Percentiles rank a stretch among this genome's conserved stretches.
These are phyloP conservation scores for Hyla sarda DNA, from an alignment of 2,113 vertebrate genomes.

Conservation along the genomic window DNA sequence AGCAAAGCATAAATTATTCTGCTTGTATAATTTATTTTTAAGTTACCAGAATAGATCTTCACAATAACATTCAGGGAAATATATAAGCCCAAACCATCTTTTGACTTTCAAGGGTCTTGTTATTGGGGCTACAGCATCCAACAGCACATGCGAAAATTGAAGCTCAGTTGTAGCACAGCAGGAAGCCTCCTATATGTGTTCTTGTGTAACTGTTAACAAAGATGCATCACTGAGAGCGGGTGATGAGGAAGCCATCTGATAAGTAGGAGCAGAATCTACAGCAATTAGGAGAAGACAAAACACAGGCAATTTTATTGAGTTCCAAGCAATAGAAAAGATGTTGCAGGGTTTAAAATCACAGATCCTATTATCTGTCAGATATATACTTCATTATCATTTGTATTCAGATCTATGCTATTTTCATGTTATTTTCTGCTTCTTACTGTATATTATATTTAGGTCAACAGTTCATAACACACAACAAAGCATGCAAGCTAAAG, in stretches of 20 bases:
- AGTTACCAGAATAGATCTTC: neutral
- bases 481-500: neutral
- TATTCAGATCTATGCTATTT: neutral
- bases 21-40: neutral
- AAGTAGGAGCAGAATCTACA: conserved; percentile 16
- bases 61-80: neutral
- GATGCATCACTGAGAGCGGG: neutral
- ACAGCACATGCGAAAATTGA: conserved; percentile 29
- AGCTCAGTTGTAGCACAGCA: conserved; percentile 27
- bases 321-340: neutral
- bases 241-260: neutral
- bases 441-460: neutral
- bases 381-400: conserved; percentile 1
- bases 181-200: conserved; percentile 3
- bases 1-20: neutral
- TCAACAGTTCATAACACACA: neutral
- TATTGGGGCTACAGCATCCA: neutral
- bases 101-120: conserved; percentile 27
- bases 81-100: conserved; percentile 17
- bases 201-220: conserved; percentile 37
- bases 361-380: neutral
- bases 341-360: neutral
- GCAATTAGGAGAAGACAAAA: conserved; percentile 33
- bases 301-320: neutral
- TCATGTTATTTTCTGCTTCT: neutral